Conservation (phyloP, 2,888 invertebrate species). For the Labia minor region DNA sequence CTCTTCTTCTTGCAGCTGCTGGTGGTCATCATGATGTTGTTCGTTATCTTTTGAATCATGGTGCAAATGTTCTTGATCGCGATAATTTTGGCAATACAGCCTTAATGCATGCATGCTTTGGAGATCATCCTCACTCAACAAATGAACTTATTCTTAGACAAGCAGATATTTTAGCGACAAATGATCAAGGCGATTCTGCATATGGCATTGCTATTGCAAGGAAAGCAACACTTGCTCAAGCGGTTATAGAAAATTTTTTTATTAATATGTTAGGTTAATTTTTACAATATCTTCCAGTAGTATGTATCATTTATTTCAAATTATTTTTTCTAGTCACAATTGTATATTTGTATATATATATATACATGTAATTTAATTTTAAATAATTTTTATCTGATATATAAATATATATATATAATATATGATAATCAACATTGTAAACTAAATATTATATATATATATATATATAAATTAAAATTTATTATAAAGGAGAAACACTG, state of each 20-base stretch:
- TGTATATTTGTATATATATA: too few relatives aligned
- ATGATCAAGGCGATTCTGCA: slow-evolving; percentile 74
- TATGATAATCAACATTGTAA: too few relatives aligned
- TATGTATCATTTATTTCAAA: too few relatives aligned
- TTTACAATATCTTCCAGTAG: too few relatives aligned
- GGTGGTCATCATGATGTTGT: slow-evolving; percentile 85
- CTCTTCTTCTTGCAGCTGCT: slow-evolving; percentile 68
- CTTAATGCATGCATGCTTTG: slow-evolving; percentile 81
- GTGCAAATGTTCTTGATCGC: slow-evolving; percentile 65
- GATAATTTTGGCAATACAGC: slow-evolving; percentile 85
- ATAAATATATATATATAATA: too few relatives aligned
- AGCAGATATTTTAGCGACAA: slow-evolving; percentile 67
- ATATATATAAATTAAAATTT: too few relatives aligned
- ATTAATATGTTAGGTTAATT: slow-evolving; percentile 39
- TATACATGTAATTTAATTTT: too few relatives aligned
- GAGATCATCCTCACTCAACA: slow-evolving; percentile 81
- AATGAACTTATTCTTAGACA: slow-evolving; percentile 70
- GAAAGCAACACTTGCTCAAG: slow-evolving; percentile 50
- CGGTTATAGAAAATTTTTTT: slow-evolving; percentile 64
- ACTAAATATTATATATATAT: too few relatives aligned
- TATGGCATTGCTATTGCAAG: slow-evolving; percentile 64
- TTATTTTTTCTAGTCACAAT: too few relatives aligned
- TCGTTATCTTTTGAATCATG: slow-evolving; percentile 62
- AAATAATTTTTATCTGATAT: too few relatives aligned
- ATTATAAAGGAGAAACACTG: too few relatives aligned